Conservation (phyloP, 1,140 invertebrate species). For the Drosophila setifemur region DNA sequence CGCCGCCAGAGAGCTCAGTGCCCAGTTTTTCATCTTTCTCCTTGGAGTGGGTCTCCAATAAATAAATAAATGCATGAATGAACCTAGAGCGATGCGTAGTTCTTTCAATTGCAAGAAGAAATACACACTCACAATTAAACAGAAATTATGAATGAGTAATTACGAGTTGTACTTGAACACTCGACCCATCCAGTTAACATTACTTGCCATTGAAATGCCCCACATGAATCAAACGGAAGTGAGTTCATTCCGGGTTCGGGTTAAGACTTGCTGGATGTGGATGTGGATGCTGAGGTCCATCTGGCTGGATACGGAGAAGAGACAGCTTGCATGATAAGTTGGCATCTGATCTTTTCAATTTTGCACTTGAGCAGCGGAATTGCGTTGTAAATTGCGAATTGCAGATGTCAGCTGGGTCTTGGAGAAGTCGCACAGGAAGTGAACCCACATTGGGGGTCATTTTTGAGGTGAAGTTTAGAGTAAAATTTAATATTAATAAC, state of each 20-base stretch:
- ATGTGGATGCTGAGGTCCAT: constrained; percentile 2
- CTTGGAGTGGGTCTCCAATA: constrained; percentile 37
- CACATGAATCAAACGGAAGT: constrained; percentile 54
- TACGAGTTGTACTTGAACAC: constrained; percentile 56
- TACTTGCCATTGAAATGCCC: not conserved
- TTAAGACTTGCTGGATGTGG: not conserved
- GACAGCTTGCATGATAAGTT: constrained; percentile 39
- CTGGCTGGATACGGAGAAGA: constrained; percentile 3
- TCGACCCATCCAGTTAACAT: constrained; percentile 38
- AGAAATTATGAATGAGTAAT: constrained; percentile 79
- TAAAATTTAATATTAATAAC: too few relatives aligned
- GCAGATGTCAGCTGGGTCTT: constrained; percentile 1
- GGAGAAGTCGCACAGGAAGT: constrained; percentile 9
- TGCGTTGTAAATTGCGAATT: not conserved
- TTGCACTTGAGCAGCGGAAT: constrained; percentile 7
- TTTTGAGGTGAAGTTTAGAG: not conserved
- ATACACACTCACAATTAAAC: constrained; percentile 58
- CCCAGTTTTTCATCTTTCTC: constrained; percentile 12
- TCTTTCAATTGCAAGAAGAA: constrained; percentile 40
- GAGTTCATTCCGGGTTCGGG: constrained; percentile 61
- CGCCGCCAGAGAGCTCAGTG: constrained; percentile 40
- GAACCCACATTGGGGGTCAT: not conserved
- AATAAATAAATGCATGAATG: constrained; percentile 63
- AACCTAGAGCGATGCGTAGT: constrained; percentile 31
- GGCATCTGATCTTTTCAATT: constrained; percentile 48